Conservation (phyloP, 2,797 vertebrate species). For the Lemur catta region DNA sequence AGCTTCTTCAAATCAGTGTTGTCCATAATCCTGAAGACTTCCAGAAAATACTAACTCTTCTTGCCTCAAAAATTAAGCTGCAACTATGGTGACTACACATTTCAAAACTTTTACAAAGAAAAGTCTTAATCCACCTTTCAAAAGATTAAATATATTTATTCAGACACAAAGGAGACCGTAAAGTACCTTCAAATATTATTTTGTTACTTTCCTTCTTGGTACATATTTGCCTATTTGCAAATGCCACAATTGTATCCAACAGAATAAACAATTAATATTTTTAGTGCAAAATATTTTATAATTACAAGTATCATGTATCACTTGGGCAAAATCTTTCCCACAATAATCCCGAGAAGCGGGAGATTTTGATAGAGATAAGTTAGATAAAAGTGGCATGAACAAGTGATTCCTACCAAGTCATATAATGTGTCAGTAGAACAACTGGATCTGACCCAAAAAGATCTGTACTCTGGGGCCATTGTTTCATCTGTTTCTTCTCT, state of each 20-base stretch:
- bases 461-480: neutral
- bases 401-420: neutral
- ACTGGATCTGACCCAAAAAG: neutral
- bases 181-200: slow-evolving; percentile 21
- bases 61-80: neutral
- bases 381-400: neutral
- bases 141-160: slow-evolving; percentile 30
- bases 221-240: slow-evolving; percentile 39
- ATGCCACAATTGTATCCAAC: neutral
- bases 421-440: neutral
- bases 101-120: neutral
- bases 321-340: neutral
- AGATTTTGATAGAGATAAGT: neutral
- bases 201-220: neutral
- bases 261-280: slow-evolving; percentile 27
- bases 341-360: neutral
- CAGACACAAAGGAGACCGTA: neutral
- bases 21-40: neutral
- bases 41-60: neutral
- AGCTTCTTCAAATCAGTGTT: slow-evolving; percentile 22
- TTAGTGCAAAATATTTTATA: neutral
- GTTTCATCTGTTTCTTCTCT: neutral
- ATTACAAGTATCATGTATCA: neutral
- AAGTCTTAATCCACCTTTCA: neutral
- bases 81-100: neutral